Evolutionary conservation across 1,140 invertebrate species (phyloP).

Genomic region (Drosophila melanica): DNA sequence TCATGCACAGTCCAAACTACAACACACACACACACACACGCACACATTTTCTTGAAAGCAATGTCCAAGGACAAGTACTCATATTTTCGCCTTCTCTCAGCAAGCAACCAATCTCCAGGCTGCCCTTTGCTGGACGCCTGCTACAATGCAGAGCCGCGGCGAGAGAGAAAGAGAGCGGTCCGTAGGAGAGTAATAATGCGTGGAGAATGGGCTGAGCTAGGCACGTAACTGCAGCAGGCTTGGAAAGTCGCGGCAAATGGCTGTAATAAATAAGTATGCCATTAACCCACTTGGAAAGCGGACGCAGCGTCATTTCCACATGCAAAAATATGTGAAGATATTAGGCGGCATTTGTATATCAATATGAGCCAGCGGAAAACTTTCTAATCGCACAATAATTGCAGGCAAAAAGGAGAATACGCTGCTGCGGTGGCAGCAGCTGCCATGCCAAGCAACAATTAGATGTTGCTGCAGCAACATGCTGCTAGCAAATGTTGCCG

Average conservation of each 20-base stretch:
- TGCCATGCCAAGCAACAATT: slow-evolving; percentile 45
- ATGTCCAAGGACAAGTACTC: slow-evolving; percentile 10
- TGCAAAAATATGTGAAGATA: slow-evolving; percentile 55
- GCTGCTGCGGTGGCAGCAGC: slow-evolving; percentile 11
- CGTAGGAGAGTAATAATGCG: slow-evolving; percentile 1
- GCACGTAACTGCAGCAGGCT: slow-evolving; percentile 51
- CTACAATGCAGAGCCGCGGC: slow-evolving; percentile 21
- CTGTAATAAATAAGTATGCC: slow-evolving; percentile 74
- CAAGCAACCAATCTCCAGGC: not conserved
- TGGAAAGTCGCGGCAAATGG: slow-evolving; percentile 52
- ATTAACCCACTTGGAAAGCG: slow-evolving; percentile 60
- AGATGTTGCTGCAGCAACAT: slow-evolving; percentile 32
- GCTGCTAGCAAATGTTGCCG: slow-evolving; percentile 28
- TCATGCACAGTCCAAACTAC: not conserved
- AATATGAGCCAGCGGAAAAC: slow-evolving; percentile 61
- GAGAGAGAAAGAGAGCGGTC: slow-evolving; percentile 41
- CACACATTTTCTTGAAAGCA: slow-evolving; percentile 17
- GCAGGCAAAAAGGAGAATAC: slow-evolving; percentile 37
- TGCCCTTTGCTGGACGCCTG: slow-evolving; percentile 50
- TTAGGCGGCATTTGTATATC: slow-evolving; percentile 59
- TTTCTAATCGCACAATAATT: slow-evolving; percentile 79
- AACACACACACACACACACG: not conserved
- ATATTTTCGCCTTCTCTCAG: slow-evolving; percentile 14
- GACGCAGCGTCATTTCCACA: slow-evolving; percentile 35
- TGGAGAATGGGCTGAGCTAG: slow-evolving; percentile 19